Base-by-base conservation (phyloP, 1,140 invertebrate genomes). In the Calycopis cecrops region DNA sequence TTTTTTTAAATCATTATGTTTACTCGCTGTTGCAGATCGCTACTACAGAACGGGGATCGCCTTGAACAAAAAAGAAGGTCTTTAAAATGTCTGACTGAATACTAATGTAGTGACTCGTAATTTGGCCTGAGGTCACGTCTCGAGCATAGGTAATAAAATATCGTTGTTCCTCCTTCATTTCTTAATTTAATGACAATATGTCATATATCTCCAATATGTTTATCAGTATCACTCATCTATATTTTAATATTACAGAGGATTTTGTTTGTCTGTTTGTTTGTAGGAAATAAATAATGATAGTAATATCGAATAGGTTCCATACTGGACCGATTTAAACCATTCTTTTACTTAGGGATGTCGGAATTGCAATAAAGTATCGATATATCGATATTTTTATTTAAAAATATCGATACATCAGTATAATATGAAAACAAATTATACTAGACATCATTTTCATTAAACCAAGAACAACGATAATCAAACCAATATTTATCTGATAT, bases 1-100 rank as follows among this genome's bases (percentile, higher is more conserved):
- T 16, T 16, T 9, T 44, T 9, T 44, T 44, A 9, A 16, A 14
- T 16, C 40, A 44, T 9, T 44, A 10, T 37, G 9, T 10, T 10
- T 37, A 9, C 9, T 14, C 11, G 8, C 12, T 17, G 40, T 44
- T 16, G 40, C 40, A 7, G 6, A 28, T 28, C 21, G 21, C 21
- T 28, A 28, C n/a, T 61, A 58, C 50, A 48, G 57, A 59, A 34
- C 51, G 16, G 47, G 55, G n/a, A n/a, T 63, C 49, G 62, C 71
- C 69, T 76, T 77, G 74, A 71, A 71, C 62, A 51, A 59, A 60
- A 49, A 70, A 66, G 57, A 65, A 69, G 72, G 65, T 73, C 67
- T 63, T 76, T 63, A 74, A 44, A 44, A 9, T 14, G 1, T 16
- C 17, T 44, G 49, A 55, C 47, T 63, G 74, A 77, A 75, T 74